Percentiles rank a stretch among this genome's conserved stretches.
phyloP scores from a whole-genome alignment of 1,140 invertebrate genomes.

The Drosophila kikkawai region DNA sequence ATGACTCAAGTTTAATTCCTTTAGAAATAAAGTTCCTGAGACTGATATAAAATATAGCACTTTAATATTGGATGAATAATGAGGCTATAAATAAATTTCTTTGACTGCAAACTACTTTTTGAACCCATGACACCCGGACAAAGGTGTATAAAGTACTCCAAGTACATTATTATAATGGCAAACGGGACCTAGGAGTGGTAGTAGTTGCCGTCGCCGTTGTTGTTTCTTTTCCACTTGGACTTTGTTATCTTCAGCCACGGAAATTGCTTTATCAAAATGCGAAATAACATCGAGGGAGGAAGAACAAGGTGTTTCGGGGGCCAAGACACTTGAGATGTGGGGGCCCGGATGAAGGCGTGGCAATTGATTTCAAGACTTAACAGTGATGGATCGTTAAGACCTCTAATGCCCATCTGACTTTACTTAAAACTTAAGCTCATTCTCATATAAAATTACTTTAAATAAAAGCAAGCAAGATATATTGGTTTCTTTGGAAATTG shows the following conservation, averaged over 20 bases:
- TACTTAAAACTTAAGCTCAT: background rate
- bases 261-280: slow-evolving; percentile 40
- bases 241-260: slow-evolving; percentile 40
- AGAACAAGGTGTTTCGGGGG: background rate
- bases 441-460: background rate
- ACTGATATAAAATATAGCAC: background rate
- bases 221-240: slow-evolving; percentile 20
- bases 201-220: slow-evolving; percentile 10
- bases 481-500: slow-evolving; percentile 2
- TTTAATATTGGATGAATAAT: background rate
- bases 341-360: slow-evolving; percentile 24
- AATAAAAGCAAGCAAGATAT: background rate
- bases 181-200: slow-evolving; percentile 37
- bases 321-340: slow-evolving; percentile 29
- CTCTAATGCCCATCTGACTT: background rate
- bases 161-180: slow-evolving; percentile 33
- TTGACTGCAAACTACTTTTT: background rate
- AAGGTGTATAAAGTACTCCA: background rate
- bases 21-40: background rate
- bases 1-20: background rate
- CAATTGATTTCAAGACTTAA: background rate
- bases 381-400: background rate
- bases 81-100: background rate
- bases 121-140: background rate
- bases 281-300: slow-evolving; percentile 1